Base-by-base conservation (phyloP, 2,888 invertebrate species). In the Oithona nana region DNA sequence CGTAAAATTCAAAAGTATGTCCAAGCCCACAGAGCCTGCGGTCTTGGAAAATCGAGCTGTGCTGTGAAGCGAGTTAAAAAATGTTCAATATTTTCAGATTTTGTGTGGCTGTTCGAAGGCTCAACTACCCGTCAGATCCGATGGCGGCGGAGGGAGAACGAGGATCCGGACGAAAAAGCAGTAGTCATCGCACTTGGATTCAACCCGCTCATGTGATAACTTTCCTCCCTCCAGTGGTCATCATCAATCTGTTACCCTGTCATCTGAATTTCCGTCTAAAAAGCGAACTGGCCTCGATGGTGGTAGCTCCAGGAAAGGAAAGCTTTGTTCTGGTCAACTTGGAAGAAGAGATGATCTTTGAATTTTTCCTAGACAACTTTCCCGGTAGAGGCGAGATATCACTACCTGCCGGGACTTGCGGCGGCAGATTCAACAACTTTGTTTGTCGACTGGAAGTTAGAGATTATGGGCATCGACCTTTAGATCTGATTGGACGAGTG, bases 181-280 rank as follows among this genome's bases (percentile, higher is more conserved):
- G 24, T 26, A 1, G 16, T 24, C 3, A 20, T 3, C 16, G 13
- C 20, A 13, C 28, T 26, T 64, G 66, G 64, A 64, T 66, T 3
- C 80, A 88, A 65, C 88, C 93, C 3, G 94, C 88, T 0, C 95
- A 97, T 73, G 82, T 84, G 20, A 82, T 97, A 65, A 81, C 83
- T 1, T 75, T 98, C 55, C 76, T 88, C 67, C 86, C 94, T 28
- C 88, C 90, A 0, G 77, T 97, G 22, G 73, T 84, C 20, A 72
- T 95, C 2, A 82, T 83, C 66, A 97, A 95, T 78, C 78, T 95
- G 65, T 78, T 97, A 60, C 95, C 95, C 0, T 71, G 75, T 55
- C 78, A 79, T 65, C 66, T 78, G 61, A 71, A 71, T 64, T 74
- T 28, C 28, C 13, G 11, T n/a, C 13, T 54, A 30, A 65, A 63